Percentiles rank a stretch among this genome's conserved stretches.
Evolutionary conservation across 2,888 invertebrate genomes (phyloP).

Genomic region (Acronicta aceris): DNA sequence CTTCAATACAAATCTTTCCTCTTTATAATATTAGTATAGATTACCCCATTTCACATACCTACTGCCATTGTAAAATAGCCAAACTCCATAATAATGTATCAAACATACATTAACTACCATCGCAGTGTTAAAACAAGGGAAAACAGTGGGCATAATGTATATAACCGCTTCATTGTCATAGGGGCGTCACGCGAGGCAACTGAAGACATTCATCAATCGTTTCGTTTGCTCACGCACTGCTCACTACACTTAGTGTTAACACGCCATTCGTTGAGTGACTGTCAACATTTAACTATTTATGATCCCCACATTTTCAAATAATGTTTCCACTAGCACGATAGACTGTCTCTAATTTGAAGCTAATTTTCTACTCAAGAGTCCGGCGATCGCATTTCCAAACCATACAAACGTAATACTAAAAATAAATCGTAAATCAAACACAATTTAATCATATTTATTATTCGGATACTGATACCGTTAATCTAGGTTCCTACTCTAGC

Average conservation of each 20-base stretch:
- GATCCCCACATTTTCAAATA: constrained; percentile 16
- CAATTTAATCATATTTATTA: too few relatives aligned
- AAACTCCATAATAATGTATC: too few relatives aligned
- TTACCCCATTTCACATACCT: too few relatives aligned
- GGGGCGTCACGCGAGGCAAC: constrained; percentile 41
- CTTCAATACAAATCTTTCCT: too few relatives aligned
- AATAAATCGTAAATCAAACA: too few relatives aligned
- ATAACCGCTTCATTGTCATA: constrained; percentile 48
- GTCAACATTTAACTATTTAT: constrained; percentile 44
- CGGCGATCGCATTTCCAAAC: too few relatives aligned
- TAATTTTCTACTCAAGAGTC: too few relatives aligned
- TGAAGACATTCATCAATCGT: constrained; percentile 49
- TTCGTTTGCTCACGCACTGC: constrained; percentile 29
- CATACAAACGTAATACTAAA: too few relatives aligned
- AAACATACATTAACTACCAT: too few relatives aligned
- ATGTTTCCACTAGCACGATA: constrained; percentile 18
- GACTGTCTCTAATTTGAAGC: constrained; percentile 6
- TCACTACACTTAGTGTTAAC: constrained; percentile 22
- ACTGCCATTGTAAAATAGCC: background rate
- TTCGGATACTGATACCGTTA: too few relatives aligned
- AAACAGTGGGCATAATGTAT: constrained; percentile 33
- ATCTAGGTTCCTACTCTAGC: too few relatives aligned
- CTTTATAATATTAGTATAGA: too few relatives aligned
- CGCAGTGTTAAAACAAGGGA: constrained; percentile 22
- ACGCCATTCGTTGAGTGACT: constrained; percentile 33